Conservation (phyloP, 2,888 invertebrate genomes). For the Stegophylla sp. region DNA sequence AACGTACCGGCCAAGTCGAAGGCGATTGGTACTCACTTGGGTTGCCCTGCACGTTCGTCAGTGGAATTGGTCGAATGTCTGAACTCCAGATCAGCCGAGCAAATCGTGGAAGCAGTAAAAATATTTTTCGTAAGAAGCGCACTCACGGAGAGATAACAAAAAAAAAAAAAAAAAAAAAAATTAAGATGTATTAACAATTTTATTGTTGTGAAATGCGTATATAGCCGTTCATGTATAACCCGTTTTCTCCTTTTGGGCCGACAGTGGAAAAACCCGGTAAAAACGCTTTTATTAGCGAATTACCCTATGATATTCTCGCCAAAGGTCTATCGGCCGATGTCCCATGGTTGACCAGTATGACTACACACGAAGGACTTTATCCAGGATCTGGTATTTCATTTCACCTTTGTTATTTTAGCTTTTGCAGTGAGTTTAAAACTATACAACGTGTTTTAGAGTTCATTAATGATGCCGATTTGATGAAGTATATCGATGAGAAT, state of each 20-base stretch:
- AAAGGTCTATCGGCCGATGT: constrained; percentile 71
- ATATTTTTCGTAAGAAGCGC: constrained; percentile 44
- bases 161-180: too few species aligned
- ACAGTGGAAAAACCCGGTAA: constrained; percentile 70
- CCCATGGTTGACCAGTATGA: constrained; percentile 75
- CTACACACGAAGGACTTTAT: constrained; percentile 77
- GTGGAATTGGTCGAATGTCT: constrained; percentile 73
- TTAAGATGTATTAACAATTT: too few species aligned
- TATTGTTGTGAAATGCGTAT: constrained; percentile 57
- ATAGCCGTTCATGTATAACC: constrained; percentile 71
- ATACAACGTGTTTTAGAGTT: constrained; percentile 35
- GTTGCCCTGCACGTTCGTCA: constrained; percentile 70
- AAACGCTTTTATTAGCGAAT: constrained; percentile 72
- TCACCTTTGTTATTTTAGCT: background rate
- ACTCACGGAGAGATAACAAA: too few species aligned
- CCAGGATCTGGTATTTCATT: constrained; percentile 71
- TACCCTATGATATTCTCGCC: constrained; percentile 72
- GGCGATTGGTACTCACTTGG: constrained; percentile 71
- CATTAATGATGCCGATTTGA: constrained; percentile 38
- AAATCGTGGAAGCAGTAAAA: constrained; percentile 50
- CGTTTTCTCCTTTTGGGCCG: constrained; percentile 78
- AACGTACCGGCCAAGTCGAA: constrained; percentile 71
- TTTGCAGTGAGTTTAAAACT: background rate
- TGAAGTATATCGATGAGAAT: constrained; percentile 61
- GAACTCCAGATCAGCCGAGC: constrained; percentile 69